phyloP scores from a whole-genome alignment of 2,113 vertebrate genomes.

The Grantiella picta region DNA sequence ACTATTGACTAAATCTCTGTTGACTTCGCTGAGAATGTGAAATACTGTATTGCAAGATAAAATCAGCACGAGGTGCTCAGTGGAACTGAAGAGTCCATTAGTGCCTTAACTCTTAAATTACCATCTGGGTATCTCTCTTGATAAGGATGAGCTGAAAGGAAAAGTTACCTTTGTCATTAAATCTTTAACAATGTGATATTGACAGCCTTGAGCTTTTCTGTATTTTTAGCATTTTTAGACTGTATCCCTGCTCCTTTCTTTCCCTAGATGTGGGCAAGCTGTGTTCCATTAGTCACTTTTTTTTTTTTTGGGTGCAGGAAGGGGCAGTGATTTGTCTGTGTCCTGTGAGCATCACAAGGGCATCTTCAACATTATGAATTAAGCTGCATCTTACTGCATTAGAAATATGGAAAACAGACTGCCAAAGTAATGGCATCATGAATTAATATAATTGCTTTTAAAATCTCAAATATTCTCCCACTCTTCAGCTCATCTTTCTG shows the following conservation, averaged over 20 bases:
- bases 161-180: slow-evolving; percentile 55
- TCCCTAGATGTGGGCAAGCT: slow-evolving; percentile 36
- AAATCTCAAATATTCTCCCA: background rate
- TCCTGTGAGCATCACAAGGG: slow-evolving; percentile 61
- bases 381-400: slow-evolving; percentile 36
- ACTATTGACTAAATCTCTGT: slow-evolving; percentile 80
- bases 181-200: slow-evolving; percentile 50
- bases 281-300: slow-evolving; percentile 60
- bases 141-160: slow-evolving; percentile 35
- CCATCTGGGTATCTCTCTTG: background rate
- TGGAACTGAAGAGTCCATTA: slow-evolving; percentile 71
- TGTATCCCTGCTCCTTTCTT: slow-evolving; percentile 47
- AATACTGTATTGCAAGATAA: slow-evolving; percentile 84
- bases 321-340: slow-evolving; percentile 65
- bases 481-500: slow-evolving; percentile 22
- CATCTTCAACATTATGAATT: slow-evolving; percentile 54
- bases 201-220: slow-evolving; percentile 5
- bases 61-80: slow-evolving; percentile 69
- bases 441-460: slow-evolving; percentile 38
- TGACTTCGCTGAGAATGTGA: slow-evolving; percentile 87
- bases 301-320: slow-evolving; percentile 19
- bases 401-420: slow-evolving; percentile 18
- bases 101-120: slow-evolving; percentile 61
- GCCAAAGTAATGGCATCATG: background rate
- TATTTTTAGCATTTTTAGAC: slow-evolving; percentile 50